These are phyloP conservation scores for Australoheros scitulus DNA, from an alignment of 2,113 vertebrate species.

Conservation along the genomic window DNA sequence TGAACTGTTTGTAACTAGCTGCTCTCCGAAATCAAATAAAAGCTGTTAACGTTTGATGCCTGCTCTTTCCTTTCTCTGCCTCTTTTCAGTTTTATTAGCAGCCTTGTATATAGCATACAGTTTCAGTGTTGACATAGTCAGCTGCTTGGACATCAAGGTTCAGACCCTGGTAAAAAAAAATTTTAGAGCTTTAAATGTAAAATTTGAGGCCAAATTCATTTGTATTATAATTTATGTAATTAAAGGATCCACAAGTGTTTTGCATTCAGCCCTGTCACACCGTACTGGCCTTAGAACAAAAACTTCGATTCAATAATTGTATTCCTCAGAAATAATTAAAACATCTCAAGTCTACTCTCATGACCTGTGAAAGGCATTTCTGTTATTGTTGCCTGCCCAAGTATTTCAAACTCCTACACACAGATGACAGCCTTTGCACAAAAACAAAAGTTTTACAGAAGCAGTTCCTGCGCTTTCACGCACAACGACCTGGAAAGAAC, in stretches of 20 bases:
- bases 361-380: too few species aligned
- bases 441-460: neutral
- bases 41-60: neutral
- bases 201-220: too few species aligned
- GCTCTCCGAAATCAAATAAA: neutral
- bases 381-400: too few species aligned
- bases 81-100: neutral
- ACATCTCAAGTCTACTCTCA: too few species aligned
- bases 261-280: too few species aligned
- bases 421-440: neutral
- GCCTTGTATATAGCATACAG: neutral
- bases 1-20: neutral
- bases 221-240: too few species aligned
- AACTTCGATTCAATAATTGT: neutral
- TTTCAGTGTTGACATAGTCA: neutral
- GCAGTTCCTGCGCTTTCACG: neutral
- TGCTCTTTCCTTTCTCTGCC: neutral
- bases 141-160: neutral
- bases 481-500: neutral
- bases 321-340: neutral
- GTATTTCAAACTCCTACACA: too few species aligned
- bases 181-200: neutral
- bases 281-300: neutral
- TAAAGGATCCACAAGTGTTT: too few species aligned
- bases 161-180: neutral